Conservation (phyloP, 2,113 vertebrate species). For the Varanus salvator region DNA sequence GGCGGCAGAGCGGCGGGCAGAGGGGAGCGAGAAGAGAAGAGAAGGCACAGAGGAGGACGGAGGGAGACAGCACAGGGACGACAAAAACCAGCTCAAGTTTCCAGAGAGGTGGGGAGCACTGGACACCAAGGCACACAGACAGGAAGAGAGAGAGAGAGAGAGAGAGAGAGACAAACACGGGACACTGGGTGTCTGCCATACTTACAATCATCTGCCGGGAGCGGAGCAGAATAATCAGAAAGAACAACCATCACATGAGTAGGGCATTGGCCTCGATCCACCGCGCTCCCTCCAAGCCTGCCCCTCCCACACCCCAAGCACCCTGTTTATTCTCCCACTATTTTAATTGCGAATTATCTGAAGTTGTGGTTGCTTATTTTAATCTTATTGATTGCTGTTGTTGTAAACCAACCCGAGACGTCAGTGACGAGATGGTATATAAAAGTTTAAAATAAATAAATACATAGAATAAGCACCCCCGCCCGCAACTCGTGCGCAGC, state of each 20-base stretch:
- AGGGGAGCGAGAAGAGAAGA: constrained; percentile 53
- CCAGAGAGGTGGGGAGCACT: constrained; percentile 33
- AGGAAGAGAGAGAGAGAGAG: constrained; percentile 78
- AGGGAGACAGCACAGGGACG: constrained; percentile 86
- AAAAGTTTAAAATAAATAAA: too few species aligned
- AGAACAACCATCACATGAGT: constrained; percentile 65
- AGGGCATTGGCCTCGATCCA: constrained; percentile 31
- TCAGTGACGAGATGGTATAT: too few species aligned
- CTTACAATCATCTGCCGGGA: constrained; percentile 99
- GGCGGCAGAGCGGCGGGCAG: constrained; percentile 42
- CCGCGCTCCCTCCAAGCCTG: neutral
- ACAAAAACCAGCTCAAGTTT: constrained; percentile 75
- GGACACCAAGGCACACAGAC: constrained; percentile 87
- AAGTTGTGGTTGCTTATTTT: too few species aligned
- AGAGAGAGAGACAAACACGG: constrained; percentile 79
- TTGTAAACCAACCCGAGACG: too few species aligned
- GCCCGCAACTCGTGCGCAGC: too few species aligned
- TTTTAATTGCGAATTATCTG: too few species aligned
- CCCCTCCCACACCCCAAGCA: too few species aligned
- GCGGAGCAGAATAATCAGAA: constrained; percentile 72
- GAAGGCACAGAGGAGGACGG: constrained; percentile 42
- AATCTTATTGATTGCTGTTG: too few species aligned
- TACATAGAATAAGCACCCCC: too few species aligned
- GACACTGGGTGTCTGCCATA: constrained; percentile 88
- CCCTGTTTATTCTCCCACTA: too few species aligned